These are phyloP conservation scores for Kradibia gibbosae DNA, from an alignment of 1,140 invertebrate genomes.

Conservation along the genomic window DNA sequence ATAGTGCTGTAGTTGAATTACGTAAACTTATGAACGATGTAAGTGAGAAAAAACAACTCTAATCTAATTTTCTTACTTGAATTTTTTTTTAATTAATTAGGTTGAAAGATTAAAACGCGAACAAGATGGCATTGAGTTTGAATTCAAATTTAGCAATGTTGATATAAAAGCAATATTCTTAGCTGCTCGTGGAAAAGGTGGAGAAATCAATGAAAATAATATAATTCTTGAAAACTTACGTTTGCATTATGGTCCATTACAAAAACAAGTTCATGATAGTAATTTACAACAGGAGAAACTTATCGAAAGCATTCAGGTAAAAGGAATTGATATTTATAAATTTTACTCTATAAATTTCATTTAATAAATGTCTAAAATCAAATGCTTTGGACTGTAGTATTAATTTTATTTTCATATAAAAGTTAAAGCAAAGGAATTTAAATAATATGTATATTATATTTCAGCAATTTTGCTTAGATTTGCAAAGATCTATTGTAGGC, in stretches of 20 bases:
- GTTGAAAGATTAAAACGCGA: conserved; percentile 92
- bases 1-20: conserved; percentile 79
- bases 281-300: conserved; percentile 85
- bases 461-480: too few species aligned
- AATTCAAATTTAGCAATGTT: conserved; percentile 86
- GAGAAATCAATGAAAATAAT: conserved; percentile 89
- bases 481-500: too few species aligned
- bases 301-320: conserved; percentile 84
- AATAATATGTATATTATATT: too few species aligned
- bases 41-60: conserved; percentile 43
- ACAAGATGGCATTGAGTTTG: conserved; percentile 89
- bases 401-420: too few species aligned
- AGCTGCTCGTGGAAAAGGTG: conserved; percentile 85
- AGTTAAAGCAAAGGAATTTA: too few species aligned
- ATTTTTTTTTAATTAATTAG: conserved; percentile 62
- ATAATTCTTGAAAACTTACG: conserved; percentile 85
- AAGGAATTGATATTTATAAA: too few species aligned
- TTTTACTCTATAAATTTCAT: too few species aligned
- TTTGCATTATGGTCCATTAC: conserved; percentile 85
- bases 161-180: conserved; percentile 92
- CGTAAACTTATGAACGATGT: conserved; percentile 86
- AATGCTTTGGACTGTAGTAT: too few species aligned
- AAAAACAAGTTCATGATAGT: conserved; percentile 86
- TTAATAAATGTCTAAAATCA: too few species aligned
- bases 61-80: background rate